Percentiles rank a stretch among this genome's conserved stretches.
These are phyloP conservation scores for Cryptus armator DNA, from an alignment of 2,888 invertebrate species.

Conservation along the genomic window DNA sequence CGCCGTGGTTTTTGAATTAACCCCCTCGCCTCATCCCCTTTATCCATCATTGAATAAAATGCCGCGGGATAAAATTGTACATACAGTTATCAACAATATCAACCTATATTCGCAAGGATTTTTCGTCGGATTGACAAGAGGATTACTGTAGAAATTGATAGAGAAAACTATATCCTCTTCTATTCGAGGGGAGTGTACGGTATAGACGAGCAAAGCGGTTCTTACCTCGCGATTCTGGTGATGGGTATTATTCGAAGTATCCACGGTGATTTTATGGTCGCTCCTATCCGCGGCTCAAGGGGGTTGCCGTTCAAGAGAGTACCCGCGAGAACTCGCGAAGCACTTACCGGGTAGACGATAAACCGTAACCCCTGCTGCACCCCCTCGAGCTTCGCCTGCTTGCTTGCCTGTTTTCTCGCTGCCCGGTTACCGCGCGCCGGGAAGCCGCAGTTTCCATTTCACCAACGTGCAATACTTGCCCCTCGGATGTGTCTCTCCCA, in stretches of 20 bases:
- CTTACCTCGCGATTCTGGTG: slow-evolving; percentile 56
- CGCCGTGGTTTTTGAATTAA: background rate
- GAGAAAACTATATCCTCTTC: slow-evolving; percentile 22
- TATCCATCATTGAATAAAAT: background rate
- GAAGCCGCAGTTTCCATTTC: slow-evolving; percentile 77
- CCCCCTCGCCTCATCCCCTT: background rate
- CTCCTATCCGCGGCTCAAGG: slow-evolving; percentile 33
- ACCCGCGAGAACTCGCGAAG: slow-evolving; percentile 76
- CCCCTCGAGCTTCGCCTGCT: slow-evolving; percentile 49
- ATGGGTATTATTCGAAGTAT: slow-evolving; percentile 72
- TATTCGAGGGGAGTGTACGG: slow-evolving; percentile 6
- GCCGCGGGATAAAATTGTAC: background rate
- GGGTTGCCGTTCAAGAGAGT: slow-evolving; percentile 26
- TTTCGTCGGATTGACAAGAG: background rate
- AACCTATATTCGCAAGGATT: background rate
- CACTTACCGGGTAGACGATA: slow-evolving; percentile 76
- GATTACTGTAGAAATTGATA: slow-evolving; percentile 37
- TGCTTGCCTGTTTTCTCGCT: background rate
- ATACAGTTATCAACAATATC: background rate
- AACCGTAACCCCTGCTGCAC: slow-evolving; percentile 72
- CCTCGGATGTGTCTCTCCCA: slow-evolving; percentile 66
- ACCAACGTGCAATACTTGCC: slow-evolving; percentile 70
- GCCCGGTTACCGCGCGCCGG: slow-evolving; percentile 56
- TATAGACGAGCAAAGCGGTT: slow-evolving; percentile 35
- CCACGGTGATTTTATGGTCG: slow-evolving; percentile 77